A percentile compares a stretch with the other conserved stretches of the same genome.
Conservation (phyloP, 2,113 vertebrate species). For the Chlorodrepanis virens region DNA sequence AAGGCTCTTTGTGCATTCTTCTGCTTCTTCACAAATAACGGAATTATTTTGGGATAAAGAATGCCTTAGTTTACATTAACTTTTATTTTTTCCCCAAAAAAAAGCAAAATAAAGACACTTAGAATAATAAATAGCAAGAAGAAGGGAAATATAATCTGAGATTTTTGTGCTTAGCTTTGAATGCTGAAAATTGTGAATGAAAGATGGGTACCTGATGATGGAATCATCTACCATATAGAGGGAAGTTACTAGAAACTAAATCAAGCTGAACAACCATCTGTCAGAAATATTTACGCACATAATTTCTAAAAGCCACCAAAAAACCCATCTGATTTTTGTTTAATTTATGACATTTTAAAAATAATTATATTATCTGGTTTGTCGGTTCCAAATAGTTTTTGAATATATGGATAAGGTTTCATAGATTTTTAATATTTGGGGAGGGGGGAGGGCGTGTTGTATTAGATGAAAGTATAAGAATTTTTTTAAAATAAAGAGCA, state of each 20-base stretch:
- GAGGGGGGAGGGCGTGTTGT: neutral
- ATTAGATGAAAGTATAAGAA: neutral
- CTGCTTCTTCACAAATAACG: neutral
- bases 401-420: neutral
- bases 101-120: neutral
- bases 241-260: neutral
- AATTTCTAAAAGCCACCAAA: neutral
- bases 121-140: neutral
- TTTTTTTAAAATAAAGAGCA: neutral
- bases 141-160: neutral
- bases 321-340: neutral
- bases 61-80: neutral
- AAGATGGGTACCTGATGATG: neutral
- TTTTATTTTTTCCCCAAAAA: neutral
- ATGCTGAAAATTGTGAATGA: neutral
- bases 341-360: neutral
- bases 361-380: neutral
- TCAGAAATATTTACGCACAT: neutral
- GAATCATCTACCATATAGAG: neutral
- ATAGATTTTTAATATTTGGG: neutral
- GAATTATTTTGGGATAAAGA: neutral
- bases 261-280: neutral
- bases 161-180: neutral
- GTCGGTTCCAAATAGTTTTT: neutral
- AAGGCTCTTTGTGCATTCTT: neutral